Evolutionary conservation across 2,888 invertebrate genomes (phyloP).

Genomic region (Meloe dianella): DNA sequence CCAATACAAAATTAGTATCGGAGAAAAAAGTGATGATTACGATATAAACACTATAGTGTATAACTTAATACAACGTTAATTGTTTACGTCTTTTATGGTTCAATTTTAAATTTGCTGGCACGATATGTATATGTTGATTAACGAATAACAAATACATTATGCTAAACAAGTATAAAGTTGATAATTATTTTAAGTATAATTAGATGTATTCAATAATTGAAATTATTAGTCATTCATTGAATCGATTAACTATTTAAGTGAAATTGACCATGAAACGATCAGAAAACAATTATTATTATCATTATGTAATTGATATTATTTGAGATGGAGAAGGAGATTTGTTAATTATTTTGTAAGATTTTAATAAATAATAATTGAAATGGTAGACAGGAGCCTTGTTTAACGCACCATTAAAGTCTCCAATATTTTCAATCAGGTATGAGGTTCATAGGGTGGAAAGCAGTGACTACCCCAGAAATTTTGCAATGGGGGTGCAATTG

Average conservation of each 20-base stretch:
- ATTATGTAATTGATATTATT: not conserved
- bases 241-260: not conserved
- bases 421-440: not conserved
- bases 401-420: not conserved
- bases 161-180: constrained; percentile 1
- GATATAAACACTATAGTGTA: too few species aligned
- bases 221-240: not conserved
- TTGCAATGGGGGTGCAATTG: too few species aligned
- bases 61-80: too few species aligned
- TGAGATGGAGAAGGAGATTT: not conserved
- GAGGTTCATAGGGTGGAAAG: not conserved
- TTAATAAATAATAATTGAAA: not conserved
- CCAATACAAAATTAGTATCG: not conserved
- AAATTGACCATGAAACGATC: not conserved
- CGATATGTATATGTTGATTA: not conserved
- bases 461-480: too few species aligned
- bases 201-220: not conserved
- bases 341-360: not conserved
- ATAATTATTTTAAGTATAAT: not conserved
- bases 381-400: not conserved
- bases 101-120: not conserved
- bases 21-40: too few species aligned
- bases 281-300: not conserved
- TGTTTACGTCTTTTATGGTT: not conserved
- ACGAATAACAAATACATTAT: not conserved